Conservation (phyloP, 2,888 invertebrate genomes). For the Eupithecia abbreviata region DNA sequence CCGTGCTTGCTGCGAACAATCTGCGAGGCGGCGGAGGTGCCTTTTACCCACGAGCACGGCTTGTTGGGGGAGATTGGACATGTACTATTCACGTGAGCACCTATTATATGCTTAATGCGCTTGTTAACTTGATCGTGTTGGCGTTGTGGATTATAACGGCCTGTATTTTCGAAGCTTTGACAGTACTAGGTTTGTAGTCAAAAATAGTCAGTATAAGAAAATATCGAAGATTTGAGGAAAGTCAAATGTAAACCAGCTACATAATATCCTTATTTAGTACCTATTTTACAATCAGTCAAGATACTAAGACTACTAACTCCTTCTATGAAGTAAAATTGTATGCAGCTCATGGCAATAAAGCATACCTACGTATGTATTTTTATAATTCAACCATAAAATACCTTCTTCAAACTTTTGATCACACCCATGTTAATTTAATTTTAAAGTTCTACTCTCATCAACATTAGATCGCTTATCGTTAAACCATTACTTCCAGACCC, state of each 20-base stretch:
- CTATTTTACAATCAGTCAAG: too few relatives aligned
- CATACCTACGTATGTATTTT: neutral
- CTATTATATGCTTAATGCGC: constrained; percentile 12
- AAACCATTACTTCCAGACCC: constrained; percentile 77
- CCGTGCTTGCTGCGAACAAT: constrained; percentile 89
- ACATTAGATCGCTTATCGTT: neutral
- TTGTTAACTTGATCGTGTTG: constrained; percentile 7
- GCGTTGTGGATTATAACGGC: neutral
- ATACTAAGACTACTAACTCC: too few relatives aligned
- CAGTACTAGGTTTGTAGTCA: neutral
- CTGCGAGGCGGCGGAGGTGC: constrained; percentile 89
- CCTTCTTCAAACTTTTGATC: neutral
- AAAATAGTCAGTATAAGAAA: neutral
- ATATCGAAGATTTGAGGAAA: neutral
- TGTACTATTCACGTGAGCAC: constrained; percentile 88
- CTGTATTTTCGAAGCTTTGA: neutral
- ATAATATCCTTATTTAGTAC: too few relatives aligned
- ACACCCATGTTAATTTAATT: neutral
- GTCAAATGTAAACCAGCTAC: too few relatives aligned
- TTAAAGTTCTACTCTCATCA: neutral
- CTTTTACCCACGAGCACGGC: constrained; percentile 87
- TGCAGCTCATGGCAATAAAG: neutral
- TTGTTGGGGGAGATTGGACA: constrained; percentile 90
- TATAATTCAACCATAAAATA: neutral
- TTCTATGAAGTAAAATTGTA: too few relatives aligned